These are phyloP conservation scores for Neodon shergylaensis DNA, from an alignment of 2,113 vertebrate species.

Conservation along the genomic window DNA sequence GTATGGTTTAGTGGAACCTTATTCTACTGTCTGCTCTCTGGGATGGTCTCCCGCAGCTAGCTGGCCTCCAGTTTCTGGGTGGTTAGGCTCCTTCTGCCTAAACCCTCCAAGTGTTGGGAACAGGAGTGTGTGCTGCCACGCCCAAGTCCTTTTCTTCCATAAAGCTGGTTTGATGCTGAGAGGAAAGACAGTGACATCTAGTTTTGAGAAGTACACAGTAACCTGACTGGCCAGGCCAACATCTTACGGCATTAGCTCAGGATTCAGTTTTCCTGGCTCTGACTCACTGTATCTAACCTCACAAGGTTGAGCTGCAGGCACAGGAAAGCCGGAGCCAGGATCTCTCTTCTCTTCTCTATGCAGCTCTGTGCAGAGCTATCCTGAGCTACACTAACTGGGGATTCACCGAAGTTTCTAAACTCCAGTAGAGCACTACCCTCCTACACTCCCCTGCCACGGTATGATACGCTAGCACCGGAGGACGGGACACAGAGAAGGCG, in stretches of 20 bases:
- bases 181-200: not conserved
- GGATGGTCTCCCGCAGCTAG: not conserved
- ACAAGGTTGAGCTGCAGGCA: not conserved
- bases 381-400: not conserved
- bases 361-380: fast-evolving
- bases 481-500: no score
- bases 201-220: not conserved
- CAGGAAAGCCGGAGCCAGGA: fast-evolving
- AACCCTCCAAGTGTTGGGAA: not conserved
- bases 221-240: not conserved
- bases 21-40: not conserved
- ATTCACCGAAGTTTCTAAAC: not conserved
- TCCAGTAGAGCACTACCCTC: not conserved
- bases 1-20: not conserved
- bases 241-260: not conserved
- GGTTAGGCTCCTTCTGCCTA: not conserved
- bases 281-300: not conserved
- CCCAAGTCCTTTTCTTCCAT: not conserved
- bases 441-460: no score
- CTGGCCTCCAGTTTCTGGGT: not conserved
- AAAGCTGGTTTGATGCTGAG: conserved; percentile 6
- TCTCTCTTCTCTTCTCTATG: fast-evolving
- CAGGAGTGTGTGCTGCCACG: not conserved
- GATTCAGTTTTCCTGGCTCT: not conserved
- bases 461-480: no score